phyloP scores from a whole-genome alignment of 64 coral and sea anemone species.

The Montipora foliosa region DNA sequence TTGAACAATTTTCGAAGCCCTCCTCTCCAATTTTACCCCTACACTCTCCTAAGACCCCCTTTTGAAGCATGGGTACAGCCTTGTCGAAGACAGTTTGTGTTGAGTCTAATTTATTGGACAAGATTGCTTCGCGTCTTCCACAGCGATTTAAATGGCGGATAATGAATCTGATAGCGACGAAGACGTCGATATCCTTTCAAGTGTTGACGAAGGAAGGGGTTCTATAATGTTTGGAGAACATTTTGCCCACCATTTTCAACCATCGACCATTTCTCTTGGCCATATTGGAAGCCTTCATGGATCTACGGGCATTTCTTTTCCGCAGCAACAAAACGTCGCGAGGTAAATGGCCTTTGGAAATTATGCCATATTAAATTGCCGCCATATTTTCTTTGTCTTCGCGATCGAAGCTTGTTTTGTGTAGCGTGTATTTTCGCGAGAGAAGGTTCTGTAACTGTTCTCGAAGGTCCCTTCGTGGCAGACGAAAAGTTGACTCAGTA shows the following conservation, averaged over 20 bases:
- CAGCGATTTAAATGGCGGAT: conserved; percentile 69
- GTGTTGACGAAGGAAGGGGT: conserved; percentile 30
- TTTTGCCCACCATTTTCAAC: conserved; percentile 15
- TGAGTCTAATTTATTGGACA: conserved; percentile 24
- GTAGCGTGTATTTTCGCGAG: not conserved
- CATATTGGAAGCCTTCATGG: conserved; percentile 52
- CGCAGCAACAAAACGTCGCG: conserved; percentile 16
- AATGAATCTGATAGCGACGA: conserved; percentile 73
- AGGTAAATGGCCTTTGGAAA: conserved; percentile 34
- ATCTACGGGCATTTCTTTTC: conserved; percentile 37
- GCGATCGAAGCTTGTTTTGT: conserved; percentile 17
- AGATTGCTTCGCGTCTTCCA: conserved; percentile 22
- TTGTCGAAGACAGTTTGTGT: not conserved
- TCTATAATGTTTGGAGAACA: conserved; percentile 56
- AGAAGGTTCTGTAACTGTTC: conserved; percentile 49
- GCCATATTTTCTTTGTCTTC: conserved; percentile 52
- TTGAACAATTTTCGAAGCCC: conserved; percentile 29
- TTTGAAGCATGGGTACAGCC: conserved; percentile 53
- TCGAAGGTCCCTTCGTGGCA: not conserved
- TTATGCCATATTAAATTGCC: not conserved
- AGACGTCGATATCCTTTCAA: conserved; percentile 78
- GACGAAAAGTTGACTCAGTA: not conserved
- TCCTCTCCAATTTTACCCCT: conserved; percentile 8
- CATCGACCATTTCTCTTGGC: conserved; percentile 26
- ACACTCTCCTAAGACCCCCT: not conserved